These are phyloP conservation scores for Chromoteleia sp. DNA, from an alignment of 2,888 invertebrate genomes.

Conservation along the genomic window DNA sequence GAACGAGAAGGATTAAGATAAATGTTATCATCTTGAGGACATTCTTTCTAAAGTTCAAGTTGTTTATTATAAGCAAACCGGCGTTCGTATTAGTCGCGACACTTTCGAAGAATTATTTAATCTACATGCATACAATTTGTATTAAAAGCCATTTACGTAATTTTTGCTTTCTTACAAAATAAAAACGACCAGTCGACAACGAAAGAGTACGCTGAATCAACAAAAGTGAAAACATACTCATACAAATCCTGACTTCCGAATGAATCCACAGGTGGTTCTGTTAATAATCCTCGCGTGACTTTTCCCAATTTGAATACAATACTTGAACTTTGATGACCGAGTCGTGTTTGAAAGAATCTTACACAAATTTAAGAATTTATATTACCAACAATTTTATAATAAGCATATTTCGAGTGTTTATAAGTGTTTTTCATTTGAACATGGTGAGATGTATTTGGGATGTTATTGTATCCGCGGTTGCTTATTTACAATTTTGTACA, in stretches of 20 bases:
- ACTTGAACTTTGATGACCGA: constrained; percentile 35
- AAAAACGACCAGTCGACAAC: not conserved
- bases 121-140: not conserved
- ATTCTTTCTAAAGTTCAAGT: constrained; percentile 31
- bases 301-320: constrained; percentile 39
- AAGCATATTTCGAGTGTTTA: no score
- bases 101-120: constrained; percentile 20
- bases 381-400: no score
- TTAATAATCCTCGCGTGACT: constrained; percentile 57
- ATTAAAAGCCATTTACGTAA: constrained; percentile 10
- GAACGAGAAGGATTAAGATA: not conserved
- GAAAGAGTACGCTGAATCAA: constrained; percentile 1
- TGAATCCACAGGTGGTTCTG: constrained; percentile 45
- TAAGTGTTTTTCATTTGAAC: no score
- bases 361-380: not conserved
- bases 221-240: constrained; percentile 43
- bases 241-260: constrained; percentile 22
- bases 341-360: constrained; percentile 16
- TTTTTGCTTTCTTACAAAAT: constrained; percentile 11
- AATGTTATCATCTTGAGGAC: constrained; percentile 20
- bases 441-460: no score
- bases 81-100: constrained; percentile 12
- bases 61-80: constrained; percentile 11
- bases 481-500: no score
- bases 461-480: no score